Evolutionary conservation across 2,113 vertebrate genomes (phyloP), one percentile per base, ranked within the genome.

Genomic region (Cisticola juncidis): DNA sequence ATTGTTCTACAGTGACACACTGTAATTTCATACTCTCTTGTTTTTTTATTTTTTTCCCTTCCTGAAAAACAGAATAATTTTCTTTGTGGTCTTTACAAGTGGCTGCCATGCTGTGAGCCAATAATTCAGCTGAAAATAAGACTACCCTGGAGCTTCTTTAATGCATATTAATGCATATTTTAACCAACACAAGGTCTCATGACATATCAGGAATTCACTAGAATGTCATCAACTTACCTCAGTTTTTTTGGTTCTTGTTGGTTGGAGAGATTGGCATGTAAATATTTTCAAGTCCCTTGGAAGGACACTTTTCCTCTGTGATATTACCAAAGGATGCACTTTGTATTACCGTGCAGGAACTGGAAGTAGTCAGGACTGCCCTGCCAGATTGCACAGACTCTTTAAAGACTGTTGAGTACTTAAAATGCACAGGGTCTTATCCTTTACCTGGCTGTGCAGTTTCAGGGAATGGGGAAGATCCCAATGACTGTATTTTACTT

Each of bases 121-220:
- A 4, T 95, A 94, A 95, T 84, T 93, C 79, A 77, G 17, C 35
- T 88, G 82, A 44, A 96, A 96, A 88, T 78, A 51, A 81, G 91
- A 94, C 95, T 94, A 57, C 69, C 69, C 47, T 3, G 1, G 87
- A 47, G 79, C 79, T 90, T 74, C 81, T 77, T 65, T 88, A 92
- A 81, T 83, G 78, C 66, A 82, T 81, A 87, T 69, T 81, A 86
- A 92, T 92, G 72, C 24, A 31, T 80, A 38, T 80, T 91, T 80
- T 96, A 88, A 92, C 78, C 76, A 94, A 54, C 15, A 50, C 51
- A 51, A 70, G 36, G 58, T 85, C 74, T 92, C 51, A 28, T 57
- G 64, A 40, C 31, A 5, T 62, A 78, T 6, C 22, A 57, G 64
- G 65, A 93, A 82, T 88, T 86, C 82, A 93, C 60, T 77, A 38